Conservation (phyloP, 2,797 vertebrate genomes). For the Benthosema pterotum region DNA sequence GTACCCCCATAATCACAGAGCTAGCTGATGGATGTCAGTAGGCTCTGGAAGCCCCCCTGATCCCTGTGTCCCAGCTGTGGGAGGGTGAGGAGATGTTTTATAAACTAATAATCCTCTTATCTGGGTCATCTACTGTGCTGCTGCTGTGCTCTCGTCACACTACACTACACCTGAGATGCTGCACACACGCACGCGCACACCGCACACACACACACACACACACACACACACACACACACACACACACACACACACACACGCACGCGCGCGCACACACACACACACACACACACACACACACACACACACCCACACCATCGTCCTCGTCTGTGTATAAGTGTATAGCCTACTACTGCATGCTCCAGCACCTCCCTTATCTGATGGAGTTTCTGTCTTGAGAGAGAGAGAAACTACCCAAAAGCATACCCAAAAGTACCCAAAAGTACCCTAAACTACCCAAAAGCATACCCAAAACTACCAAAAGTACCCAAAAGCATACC, state of each 20-base stretch:
- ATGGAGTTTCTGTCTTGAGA: conserved; percentile 46
- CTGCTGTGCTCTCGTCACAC: conserved; percentile 60
- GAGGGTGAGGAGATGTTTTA: conserved; percentile 72
- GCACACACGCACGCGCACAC: background rate
- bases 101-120: conserved; percentile 78
- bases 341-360: conserved; percentile 21
- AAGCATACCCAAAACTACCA: no score
- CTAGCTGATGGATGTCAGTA: conserved; percentile 40
- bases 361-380: conserved; percentile 68
- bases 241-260: conserved; percentile 23
- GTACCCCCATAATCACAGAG: conserved; percentile 54
- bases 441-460: no score
- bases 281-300: background rate
- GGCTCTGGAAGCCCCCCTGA: conserved; percentile 30
- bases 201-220: background rate
- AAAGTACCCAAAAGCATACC: no score
- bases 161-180: conserved; percentile 52
- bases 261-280: conserved; percentile 2
- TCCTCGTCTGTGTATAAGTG: conserved; percentile 53
- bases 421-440: no score
- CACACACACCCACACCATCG: background rate
- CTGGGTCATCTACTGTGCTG: conserved; percentile 60
- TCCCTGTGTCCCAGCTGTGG: conserved; percentile 63
- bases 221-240: conserved; percentile 43
- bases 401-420: no score